Percentiles rank a stretch among this genome's conserved stretches.
Conservation (phyloP, 2,888 invertebrate species). For the Sesia bembeciformis region DNA sequence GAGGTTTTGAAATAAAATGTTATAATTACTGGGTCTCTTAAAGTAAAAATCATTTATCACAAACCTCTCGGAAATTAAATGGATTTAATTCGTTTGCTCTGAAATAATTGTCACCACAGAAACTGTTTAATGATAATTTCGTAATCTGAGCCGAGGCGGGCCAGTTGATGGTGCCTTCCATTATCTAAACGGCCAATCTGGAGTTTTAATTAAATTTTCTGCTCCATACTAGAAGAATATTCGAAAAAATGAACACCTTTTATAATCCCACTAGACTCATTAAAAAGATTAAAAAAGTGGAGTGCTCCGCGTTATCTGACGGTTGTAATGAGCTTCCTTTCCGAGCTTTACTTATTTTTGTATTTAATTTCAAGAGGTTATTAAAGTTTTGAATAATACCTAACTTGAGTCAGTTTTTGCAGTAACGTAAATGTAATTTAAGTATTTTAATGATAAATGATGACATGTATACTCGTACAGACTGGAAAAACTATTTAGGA, state of each 20-base stretch:
- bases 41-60: too few species aligned
- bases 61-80: constrained; percentile 8
- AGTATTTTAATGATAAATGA: too few species aligned
- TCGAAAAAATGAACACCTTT: constrained; percentile 28
- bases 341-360: neutral
- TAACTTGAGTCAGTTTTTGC: too few species aligned
- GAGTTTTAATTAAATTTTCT: constrained; percentile 50
- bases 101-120: constrained; percentile 26
- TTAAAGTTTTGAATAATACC: neutral
- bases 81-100: constrained; percentile 13
- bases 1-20: too few species aligned
- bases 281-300: constrained; percentile 6
- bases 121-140: constrained; percentile 32
- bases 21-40: too few species aligned
- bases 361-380: neutral
- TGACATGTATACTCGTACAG: too few species aligned
- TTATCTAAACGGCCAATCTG: constrained; percentile 41
- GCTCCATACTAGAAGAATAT: constrained; percentile 28
- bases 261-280: constrained; percentile 16
- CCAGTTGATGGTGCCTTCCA: constrained; percentile 27
- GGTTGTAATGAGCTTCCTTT: neutral
- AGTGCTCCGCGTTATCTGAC: neutral
- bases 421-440: too few species aligned
- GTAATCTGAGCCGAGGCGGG: constrained; percentile 22
- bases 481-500: too few species aligned